These are phyloP conservation scores for Laspeyria flexula DNA, from an alignment of 2,888 invertebrate species.

Conservation along the genomic window DNA sequence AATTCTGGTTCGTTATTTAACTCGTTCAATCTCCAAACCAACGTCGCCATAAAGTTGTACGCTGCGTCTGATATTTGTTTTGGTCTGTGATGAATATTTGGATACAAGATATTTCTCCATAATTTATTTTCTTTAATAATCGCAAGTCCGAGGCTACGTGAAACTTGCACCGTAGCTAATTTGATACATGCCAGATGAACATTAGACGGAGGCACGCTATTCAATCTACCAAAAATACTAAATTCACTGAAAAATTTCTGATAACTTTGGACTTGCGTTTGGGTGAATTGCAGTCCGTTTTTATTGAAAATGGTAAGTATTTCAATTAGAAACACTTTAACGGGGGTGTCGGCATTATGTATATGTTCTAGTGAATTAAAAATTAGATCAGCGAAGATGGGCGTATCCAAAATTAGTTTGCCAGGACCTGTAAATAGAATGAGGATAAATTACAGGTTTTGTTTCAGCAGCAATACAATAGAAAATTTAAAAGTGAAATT, in stretches of 20 bases:
- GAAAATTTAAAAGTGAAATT: too few relatives aligned
- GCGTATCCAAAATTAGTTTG: slow-evolving; percentile 47
- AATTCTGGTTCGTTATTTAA: slow-evolving; percentile 46
- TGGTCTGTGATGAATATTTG: slow-evolving; percentile 27
- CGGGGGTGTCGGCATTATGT: slow-evolving; percentile 37
- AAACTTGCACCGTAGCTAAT: slow-evolving; percentile 35
- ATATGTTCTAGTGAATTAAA: slow-evolving; percentile 41
- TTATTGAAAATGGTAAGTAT: slow-evolving; percentile 45
- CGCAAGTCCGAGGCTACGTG: slow-evolving; percentile 49
- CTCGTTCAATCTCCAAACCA: slow-evolving; percentile 49
- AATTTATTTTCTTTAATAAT: slow-evolving; percentile 37
- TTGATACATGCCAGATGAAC: slow-evolving; percentile 42
- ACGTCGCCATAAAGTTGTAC: slow-evolving; percentile 44
- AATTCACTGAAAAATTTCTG: slow-evolving; percentile 25
- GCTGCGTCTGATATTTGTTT: slow-evolving; percentile 30
- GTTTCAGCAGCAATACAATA: too few relatives aligned
- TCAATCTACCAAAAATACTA: slow-evolving; percentile 30
- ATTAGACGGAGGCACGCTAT: slow-evolving; percentile 22
- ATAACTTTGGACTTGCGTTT: slow-evolving; percentile 44
- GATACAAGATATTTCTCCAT: slow-evolving; percentile 41
- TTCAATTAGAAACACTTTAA: slow-evolving; percentile 49
- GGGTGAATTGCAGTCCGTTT: slow-evolving; percentile 56
- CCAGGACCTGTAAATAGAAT: slow-evolving; percentile 35
- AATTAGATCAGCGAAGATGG: slow-evolving; percentile 53
- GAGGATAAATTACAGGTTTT: too few relatives aligned